These are phyloP conservation scores for Salvelinus namaycush DNA, from an alignment of 2,113 vertebrate species.

Conservation along the genomic window DNA sequence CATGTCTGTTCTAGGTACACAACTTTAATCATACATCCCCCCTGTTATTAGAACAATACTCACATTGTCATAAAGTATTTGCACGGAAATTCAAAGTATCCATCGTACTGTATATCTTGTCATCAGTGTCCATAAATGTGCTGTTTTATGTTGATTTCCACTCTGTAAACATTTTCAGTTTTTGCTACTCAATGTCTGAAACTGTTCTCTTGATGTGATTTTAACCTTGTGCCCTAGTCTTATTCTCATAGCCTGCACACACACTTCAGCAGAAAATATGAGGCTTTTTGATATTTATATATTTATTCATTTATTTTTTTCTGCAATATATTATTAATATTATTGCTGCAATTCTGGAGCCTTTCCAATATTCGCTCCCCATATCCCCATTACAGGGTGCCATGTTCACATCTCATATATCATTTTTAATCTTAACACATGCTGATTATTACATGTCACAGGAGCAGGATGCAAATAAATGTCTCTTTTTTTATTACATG, in stretches of 20 bases:
- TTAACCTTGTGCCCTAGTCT: background rate
- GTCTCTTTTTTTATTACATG: constrained; percentile 59
- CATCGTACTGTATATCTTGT: background rate
- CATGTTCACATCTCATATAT: constrained; percentile 64
- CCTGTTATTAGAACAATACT: too few species aligned
- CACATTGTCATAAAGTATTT: background rate
- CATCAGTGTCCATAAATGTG: background rate
- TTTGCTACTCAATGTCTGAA: background rate
- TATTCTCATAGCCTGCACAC: background rate
- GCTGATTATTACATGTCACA: constrained; percentile 76
- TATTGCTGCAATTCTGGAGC: constrained; percentile 79
- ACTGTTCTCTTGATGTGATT: background rate
- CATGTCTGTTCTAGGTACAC: background rate
- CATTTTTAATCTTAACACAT: constrained; percentile 73
- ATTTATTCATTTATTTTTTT: constrained; percentile 53
- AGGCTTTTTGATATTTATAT: constrained; percentile 70
- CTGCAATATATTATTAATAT: constrained; percentile 64
- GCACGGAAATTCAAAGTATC: background rate
- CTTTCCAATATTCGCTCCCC: constrained; percentile 60
- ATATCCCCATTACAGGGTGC: constrained; percentile 62
- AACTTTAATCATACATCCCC: too few species aligned
- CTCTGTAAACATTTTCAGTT: background rate
- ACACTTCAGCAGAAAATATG: constrained; percentile 26
- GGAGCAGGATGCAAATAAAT: constrained; percentile 80
- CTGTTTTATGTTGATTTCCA: background rate